Evolutionary conservation across 2,113 vertebrate species (phyloP).

Genomic region (Vimba vimba): DNA sequence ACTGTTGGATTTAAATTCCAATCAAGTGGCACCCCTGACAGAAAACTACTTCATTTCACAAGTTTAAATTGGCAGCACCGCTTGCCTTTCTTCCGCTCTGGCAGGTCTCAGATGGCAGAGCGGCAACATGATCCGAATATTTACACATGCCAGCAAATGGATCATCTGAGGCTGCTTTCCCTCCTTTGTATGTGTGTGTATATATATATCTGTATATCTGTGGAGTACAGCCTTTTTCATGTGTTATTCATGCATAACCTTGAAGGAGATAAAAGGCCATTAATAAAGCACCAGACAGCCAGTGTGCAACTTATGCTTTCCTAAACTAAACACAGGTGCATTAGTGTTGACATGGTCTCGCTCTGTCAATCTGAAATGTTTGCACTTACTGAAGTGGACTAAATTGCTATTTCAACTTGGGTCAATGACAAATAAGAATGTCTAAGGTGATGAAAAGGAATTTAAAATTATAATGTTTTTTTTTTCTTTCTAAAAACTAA

Average conservation of each 20-base stretch:
- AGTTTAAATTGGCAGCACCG: slow-evolving; percentile 36
- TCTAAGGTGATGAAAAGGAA: background rate
- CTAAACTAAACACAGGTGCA: slow-evolving; percentile 44
- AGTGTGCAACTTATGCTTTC: slow-evolving; percentile 37
- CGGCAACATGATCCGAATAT: slow-evolving; percentile 42
- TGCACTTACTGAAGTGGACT: background rate
- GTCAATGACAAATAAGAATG: background rate
- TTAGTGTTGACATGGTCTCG: slow-evolving; percentile 60
- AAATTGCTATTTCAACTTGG: background rate
- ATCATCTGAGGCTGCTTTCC: background rate
- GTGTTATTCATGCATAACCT: slow-evolving; percentile 50
- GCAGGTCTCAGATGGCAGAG: slow-evolving; percentile 36
- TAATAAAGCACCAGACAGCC: slow-evolving; percentile 49
- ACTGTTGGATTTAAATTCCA: slow-evolving; percentile 65
- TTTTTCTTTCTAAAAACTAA: too few relatives aligned
- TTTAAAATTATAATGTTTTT: too few relatives aligned
- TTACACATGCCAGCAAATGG: slow-evolving; percentile 46
- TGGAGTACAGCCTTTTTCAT: slow-evolving; percentile 41
- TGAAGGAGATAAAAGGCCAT: slow-evolving; percentile 52
- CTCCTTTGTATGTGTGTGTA: background rate
- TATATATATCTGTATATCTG: background rate
- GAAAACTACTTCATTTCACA: slow-evolving; percentile 62
- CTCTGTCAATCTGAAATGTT: slow-evolving; percentile 53
- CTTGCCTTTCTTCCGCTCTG: slow-evolving; percentile 39
- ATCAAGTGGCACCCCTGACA: slow-evolving; percentile 61